These are phyloP conservation scores for Dermolepida albohirtum DNA, from an alignment of 2,888 invertebrate species.

Conservation along the genomic window DNA sequence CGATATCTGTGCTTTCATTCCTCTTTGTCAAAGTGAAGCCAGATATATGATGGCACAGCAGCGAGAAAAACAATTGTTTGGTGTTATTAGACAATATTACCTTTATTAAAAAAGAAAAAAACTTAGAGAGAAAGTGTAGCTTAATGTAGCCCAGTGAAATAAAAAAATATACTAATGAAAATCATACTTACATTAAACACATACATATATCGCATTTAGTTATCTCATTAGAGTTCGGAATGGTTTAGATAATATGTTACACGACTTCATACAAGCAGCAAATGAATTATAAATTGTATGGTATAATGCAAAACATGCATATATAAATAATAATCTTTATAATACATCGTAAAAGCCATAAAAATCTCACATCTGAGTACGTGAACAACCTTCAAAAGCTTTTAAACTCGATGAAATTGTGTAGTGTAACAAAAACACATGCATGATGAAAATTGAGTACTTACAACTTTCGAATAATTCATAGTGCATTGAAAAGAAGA, in stretches of 20 bases:
- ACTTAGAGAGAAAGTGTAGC: conserved; percentile 40
- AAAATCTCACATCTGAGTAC: no score
- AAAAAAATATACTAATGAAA: conserved; percentile 24
- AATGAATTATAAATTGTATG: no score
- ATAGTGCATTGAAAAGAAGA: no score
- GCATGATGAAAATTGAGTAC: no score
- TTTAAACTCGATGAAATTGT: no score
- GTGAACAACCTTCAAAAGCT: no score
- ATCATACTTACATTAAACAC: conserved; percentile 6
- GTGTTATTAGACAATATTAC: conserved; percentile 48
- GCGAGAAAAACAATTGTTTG: conserved; percentile 40
- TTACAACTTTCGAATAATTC: no score
- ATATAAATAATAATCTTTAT: no score
- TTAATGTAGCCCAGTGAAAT: conserved; percentile 39
- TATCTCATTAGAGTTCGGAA: background rate
- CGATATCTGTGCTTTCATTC: conserved; percentile 16
- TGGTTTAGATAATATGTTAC: background rate
- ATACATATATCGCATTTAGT: background rate
- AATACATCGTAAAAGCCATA: no score
- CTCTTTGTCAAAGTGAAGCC: conserved; percentile 4
- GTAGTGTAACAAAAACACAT: no score
- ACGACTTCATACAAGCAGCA: background rate
- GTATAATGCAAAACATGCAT: no score
- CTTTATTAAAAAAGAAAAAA: conserved; percentile 30
- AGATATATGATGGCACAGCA: conserved; percentile 10